Base-by-base conservation (phyloP, 2,113 vertebrate species). In the Pollachius pollachius region DNA sequence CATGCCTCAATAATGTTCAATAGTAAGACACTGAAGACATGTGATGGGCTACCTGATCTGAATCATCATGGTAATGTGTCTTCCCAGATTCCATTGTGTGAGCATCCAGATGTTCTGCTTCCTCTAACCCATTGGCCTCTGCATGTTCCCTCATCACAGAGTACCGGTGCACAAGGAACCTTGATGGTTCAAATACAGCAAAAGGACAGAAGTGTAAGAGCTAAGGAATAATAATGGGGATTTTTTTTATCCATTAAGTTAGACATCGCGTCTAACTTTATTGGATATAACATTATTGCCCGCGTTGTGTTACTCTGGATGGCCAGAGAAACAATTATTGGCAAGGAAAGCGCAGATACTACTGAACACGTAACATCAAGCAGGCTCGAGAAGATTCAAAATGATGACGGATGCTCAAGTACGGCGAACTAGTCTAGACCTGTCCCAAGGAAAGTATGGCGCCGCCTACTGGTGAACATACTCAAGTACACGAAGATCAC, bases 81-180 rank as follows among this genome's bases (percentile, higher is more conserved):
- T 90, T 93, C 1, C 76, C 82, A 13, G 93, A 90, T 69, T 76
- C 82, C 41, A 86, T 80, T 21, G 82, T 83, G 16, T 91, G 62
- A 0, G 90, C 67, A 56, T 94, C 94, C 64, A 93, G 62, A n/a
- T 92, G 81, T 0, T 98, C 96, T 4, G 91, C 90, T 18, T 91
- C 93, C 1, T 95, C 95, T 11, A 91, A 89, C 1, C 94, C 93
- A 0, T 93, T 93, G 3, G 93, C 94, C 76, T 97, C 95, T 0
- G 88, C 94, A 0, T 96, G 92, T 72, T 96, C 94, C 71, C 90
- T 92, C 21, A 98, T 92, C 1, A 96, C 94, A 0, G 96, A 97
- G 77, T 97, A 97, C 0, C 95, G 90, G 68, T 97, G 96, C 58
- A 98, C 96, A 15, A 97, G 90, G 83, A 98, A 98, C 90, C 96